A percentile compares a stretch with the other conserved stretches of the same genome.
phyloP scores from a whole-genome alignment of 2,888 invertebrate species.

The Torymus auratus region DNA sequence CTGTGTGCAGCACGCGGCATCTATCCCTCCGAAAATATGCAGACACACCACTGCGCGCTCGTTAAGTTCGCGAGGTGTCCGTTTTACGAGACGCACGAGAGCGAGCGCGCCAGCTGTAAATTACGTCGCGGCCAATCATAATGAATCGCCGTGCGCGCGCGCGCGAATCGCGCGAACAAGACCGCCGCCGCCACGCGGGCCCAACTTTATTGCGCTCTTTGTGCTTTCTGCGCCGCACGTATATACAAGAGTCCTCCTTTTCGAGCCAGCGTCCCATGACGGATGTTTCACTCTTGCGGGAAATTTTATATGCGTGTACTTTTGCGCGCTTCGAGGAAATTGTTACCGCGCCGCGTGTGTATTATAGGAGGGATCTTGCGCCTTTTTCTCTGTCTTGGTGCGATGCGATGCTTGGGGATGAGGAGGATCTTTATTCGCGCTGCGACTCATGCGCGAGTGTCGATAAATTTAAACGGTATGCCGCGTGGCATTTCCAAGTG shows the following conservation, averaged over 20 bases:
- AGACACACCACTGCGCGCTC: no score
- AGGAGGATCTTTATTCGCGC: no score
- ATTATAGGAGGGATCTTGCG: no score
- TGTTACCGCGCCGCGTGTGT: no score
- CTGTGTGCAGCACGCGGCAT: no score
- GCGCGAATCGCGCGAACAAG: slow-evolving; percentile 6
- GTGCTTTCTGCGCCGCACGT: neutral
- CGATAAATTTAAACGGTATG: no score
- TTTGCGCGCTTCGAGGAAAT: no score
- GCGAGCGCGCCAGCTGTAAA: slow-evolving; percentile 61
- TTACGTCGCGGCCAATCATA: slow-evolving; percentile 64
- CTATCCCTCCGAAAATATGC: no score
- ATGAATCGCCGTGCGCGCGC: slow-evolving; percentile 61
- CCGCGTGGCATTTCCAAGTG: no score
- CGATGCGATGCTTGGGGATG: no score
- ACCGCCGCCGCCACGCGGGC: neutral
- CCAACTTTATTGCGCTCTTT: neutral
- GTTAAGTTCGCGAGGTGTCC: slow-evolving; percentile 49
- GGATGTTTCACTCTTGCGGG: slow-evolving; percentile 2
- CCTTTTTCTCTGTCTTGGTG: no score
- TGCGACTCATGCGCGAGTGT: no score
- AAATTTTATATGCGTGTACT: neutral
- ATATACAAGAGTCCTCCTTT: neutral
- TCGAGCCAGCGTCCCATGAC: slow-evolving; percentile 12
- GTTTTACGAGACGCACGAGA: slow-evolving; percentile 59